These are phyloP conservation scores for Beroe forskalii DNA, from an alignment of 37 sponge, comb jelly and placozoan species.

Conservation along the genomic window DNA sequence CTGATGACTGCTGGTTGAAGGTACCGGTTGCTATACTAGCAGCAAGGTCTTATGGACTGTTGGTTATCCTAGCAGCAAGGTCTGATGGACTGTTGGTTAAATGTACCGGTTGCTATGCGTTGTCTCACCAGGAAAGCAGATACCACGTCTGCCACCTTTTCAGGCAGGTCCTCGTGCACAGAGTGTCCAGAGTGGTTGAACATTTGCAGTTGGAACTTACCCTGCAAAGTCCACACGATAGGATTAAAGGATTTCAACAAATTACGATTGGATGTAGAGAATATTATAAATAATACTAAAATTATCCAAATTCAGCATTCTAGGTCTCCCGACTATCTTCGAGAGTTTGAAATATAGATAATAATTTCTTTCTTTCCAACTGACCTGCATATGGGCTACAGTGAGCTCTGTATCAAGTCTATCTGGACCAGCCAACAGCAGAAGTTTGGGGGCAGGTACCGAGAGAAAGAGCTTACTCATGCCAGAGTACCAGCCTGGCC, in stretches of 20 bases:
- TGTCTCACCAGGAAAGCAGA: neutral
- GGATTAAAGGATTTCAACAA: too few relatives aligned
- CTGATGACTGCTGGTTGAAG: too few relatives aligned
- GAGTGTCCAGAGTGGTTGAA: neutral
- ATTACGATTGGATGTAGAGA: too few relatives aligned
- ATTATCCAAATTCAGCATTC: too few relatives aligned
- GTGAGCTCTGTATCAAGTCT: constrained; percentile 30
- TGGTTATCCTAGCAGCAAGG: too few relatives aligned
- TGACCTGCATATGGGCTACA: constrained; percentile 38
- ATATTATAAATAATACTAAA: too few relatives aligned
- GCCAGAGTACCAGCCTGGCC: constrained; percentile 19
- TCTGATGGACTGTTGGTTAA: neutral
- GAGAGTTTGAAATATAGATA: too few relatives aligned
- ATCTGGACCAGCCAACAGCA: constrained; percentile 12
- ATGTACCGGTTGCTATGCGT: neutral
- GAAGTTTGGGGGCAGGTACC: neutral
- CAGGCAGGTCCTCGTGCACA: constrained; percentile 25
- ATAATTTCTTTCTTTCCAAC: too few relatives aligned
- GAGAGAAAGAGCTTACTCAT: constrained; percentile 51
- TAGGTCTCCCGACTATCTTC: too few relatives aligned
- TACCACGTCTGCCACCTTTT: constrained; percentile 22
- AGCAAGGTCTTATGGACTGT: too few relatives aligned
- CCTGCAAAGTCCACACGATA: too few relatives aligned
- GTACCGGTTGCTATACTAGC: too few relatives aligned
- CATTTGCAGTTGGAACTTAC: constrained; percentile 51